Evolutionary conservation across 2,113 vertebrate species (phyloP).

Genomic region (Scomber japonicus): DNA sequence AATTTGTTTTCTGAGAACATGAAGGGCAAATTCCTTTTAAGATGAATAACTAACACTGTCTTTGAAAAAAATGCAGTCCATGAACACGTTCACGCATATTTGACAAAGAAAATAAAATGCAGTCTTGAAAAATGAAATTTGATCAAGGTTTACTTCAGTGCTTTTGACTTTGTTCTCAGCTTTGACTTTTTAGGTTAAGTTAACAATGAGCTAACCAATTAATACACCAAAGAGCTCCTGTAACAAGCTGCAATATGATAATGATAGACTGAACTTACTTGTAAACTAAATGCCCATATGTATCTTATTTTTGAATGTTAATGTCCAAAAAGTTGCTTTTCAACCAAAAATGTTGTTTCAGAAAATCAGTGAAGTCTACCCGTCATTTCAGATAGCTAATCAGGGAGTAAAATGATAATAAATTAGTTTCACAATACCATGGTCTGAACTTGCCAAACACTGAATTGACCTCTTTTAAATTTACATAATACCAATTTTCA

Average conservation of each 20-base stretch:
- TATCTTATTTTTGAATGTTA: too few species aligned
- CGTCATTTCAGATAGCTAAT: not conserved
- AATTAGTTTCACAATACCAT: constrained; percentile 20
- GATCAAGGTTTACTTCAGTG: too few species aligned
- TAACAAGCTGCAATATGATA: not conserved
- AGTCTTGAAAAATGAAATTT: too few species aligned
- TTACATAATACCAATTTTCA: constrained; percentile 29
- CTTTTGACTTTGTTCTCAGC: too few species aligned
- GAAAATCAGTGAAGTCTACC: not conserved
- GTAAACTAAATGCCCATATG: too few species aligned
- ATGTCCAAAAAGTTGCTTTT: too few species aligned
- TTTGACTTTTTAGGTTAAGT: too few species aligned
- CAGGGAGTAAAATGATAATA: not conserved
- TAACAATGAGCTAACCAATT: not conserved
- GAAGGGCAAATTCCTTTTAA: constrained; percentile 4
- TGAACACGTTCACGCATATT: too few species aligned
- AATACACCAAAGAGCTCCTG: not conserved
- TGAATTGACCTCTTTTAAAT: constrained; percentile 26
- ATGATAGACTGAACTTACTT: too few species aligned
- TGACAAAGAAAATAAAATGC: too few species aligned
- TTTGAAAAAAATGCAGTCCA: too few species aligned
- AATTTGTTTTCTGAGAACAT: not conserved
- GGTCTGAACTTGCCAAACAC: constrained; percentile 10
- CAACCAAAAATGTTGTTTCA: not conserved
- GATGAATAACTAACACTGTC: constrained; percentile 3